These are phyloP conservation scores for zebrafish (Danio rerio) DNA, from an alignment of 2,113 vertebrate species.

Conservation along the genomic window GRCz12tu NC_133199.1:20753001-20753500, in stretches of 20 bases:
- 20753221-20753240: conserved; percentile 19
- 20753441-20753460: too few species aligned
- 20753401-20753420: too few species aligned
- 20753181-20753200: background rate
- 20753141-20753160: conserved; percentile 20
- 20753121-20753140: conserved; percentile 15
- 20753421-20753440: too few species aligned
- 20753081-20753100: conserved; percentile 56
- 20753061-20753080: conserved; percentile 20
- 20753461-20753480: too few species aligned
- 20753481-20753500: too few species aligned
- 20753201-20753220: conserved; percentile 6
- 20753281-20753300: conserved; percentile 21
- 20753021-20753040: conserved; percentile 40
- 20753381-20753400: too few species aligned
- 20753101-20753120: conserved; percentile 22
- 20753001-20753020: conserved; percentile 7
- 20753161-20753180: conserved; percentile 43
- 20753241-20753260: conserved; percentile 57
- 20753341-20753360: too few species aligned
- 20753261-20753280: conserved; percentile 55
- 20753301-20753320: too few species aligned
- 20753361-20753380: too few species aligned
- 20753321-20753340: too few species aligned
- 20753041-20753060: conserved; percentile 29